A percentile compares a stretch with the other conserved stretches of the same genome.
Conservation (phyloP, 2,113 vertebrate genomes). For the Herpailurus yagouaroundi region DNA sequence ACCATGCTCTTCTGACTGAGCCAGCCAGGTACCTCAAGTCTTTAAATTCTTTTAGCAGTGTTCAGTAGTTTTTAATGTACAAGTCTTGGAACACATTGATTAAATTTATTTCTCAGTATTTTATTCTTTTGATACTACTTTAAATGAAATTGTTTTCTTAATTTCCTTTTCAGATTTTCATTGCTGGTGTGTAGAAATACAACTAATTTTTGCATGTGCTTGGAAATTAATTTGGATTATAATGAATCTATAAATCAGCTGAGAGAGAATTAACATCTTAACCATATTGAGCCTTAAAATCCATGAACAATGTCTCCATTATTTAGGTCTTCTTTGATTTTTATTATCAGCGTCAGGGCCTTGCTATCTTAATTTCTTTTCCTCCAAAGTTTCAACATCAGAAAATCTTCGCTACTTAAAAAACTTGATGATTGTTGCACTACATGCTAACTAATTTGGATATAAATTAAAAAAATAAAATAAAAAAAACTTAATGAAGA, state of each 20-base stretch:
- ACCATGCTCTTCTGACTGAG: not conserved
- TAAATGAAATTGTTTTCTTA: not conserved
- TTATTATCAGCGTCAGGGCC: not conserved
- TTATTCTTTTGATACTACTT: not conserved
- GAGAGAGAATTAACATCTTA: not conserved
- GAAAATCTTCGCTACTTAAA: conserved; percentile 39
- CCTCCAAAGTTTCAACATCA: not conserved
- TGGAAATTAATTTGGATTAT: not conserved
- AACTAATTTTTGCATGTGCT: not conserved
- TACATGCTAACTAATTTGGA: too few relatives aligned
- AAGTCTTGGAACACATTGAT: not conserved
- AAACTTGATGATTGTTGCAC: conserved; percentile 69
- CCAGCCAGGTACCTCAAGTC: not conserved
- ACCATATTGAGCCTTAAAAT: not conserved
- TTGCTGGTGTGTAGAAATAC: not conserved
- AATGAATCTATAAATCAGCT: not conserved
- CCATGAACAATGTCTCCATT: not conserved
- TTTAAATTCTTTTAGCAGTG: not conserved
- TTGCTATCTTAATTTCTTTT: not conserved
- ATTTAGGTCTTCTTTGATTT: not conserved
- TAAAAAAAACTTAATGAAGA: conserved; percentile 72
- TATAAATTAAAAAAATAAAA: too few relatives aligned
- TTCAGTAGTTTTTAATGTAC: not conserved
- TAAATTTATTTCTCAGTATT: not conserved
- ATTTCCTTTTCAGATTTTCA: conserved; percentile 13